Base-by-base conservation (phyloP, 2,113 vertebrate genomes). In the Bostrychus sinensis region DNA sequence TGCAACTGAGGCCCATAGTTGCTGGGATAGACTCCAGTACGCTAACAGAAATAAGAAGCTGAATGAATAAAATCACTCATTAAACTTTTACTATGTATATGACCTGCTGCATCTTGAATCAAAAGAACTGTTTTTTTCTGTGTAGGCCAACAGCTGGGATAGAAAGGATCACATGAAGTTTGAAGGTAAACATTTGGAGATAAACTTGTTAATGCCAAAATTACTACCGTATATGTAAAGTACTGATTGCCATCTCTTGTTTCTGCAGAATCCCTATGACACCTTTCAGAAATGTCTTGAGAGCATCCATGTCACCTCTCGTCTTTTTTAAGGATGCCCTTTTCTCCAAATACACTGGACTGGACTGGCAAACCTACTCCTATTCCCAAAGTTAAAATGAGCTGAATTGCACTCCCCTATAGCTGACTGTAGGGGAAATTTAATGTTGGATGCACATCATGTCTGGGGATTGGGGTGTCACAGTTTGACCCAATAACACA, bases 101-200 rank as follows among this genome's bases (percentile, higher is more conserved):
- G 17, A n/a, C n/a, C n/a, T n/a, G 39, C 5, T 42, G n/a, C 6
- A 22, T 16, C 22, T 12, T 45, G 7, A 11, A 45, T 45, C 12
- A 48, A 22, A 12, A 19, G 4, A 5, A 30, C 28, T 30, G 3
- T 30, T 30, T 11, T 82, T 12, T 59, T 67, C 37, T 7, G 56
- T 34, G 22, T 46, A 90, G 89, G 87, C 36, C 85, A 87, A 62
- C 80, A 85, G 32, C 76, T 75, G 41, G 66, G 77, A 7, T 81
- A 78, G 36, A 32, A 45, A 23, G 3, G 22, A 25, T 56, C 20
- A 30, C 45, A 10, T 22, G 48, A 39, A 42, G 16, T 39, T 23
- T 43, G 70, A 86, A 75, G 81, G 86, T 81, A 67, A 34, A 26
- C 2, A 26, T 32, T 2, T 37, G 5, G 22, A 13, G 25, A 16